Evolutionary conservation across 2,888 invertebrate genomes (phyloP), one percentile per base, ranked within the genome.

Genomic region (Lycia hirtaria): DNA sequence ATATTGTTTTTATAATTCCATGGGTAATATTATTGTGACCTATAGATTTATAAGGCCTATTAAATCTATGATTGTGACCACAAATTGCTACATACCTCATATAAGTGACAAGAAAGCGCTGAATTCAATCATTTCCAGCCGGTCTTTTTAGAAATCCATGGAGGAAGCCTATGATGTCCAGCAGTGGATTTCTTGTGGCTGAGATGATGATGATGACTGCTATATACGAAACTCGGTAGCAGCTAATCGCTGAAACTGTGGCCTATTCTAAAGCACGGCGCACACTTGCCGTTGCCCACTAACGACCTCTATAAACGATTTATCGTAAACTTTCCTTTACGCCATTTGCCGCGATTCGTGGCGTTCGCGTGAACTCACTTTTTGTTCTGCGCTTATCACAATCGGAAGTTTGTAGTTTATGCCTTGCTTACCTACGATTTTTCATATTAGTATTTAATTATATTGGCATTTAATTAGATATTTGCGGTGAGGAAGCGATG

Each of bases 291-390:
- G n/a, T 40, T 58, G 57, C 10, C 44, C 52, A 41, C 54, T 64
- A 62, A 68, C 65, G 61, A 59, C 57, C 61, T 57, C 60, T 65
- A 58, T 61, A 65, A 64, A 60, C 64, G 64, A 68, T 67, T 67
- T 68, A 68, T 68, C 59, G 63, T 19, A 49, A 32, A 65, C 60
- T 58, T 60, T 58, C 56, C 49, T 44, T 53, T 52, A 55, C 47
- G 56, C 57, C 52, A 51, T 60, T 65, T 61, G 56, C 37, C 58
- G 24, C 32, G n/a, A n/a, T n/a, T n/a, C n/a, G n/a, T n/a, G 30
- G 22, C 37, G 33, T 41, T 56, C 40, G 44, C 52, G 57, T 57
- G 41, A 20, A 52, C 20, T 35, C 28, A 12, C 47, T 47, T 40
- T 50, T 47, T 20, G n/a, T 52, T 47, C 26, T 45, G 48, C 24